These are phyloP conservation scores for Drosophila triauraria DNA, from an alignment of 1,140 invertebrate species.

Conservation along the genomic window DNA sequence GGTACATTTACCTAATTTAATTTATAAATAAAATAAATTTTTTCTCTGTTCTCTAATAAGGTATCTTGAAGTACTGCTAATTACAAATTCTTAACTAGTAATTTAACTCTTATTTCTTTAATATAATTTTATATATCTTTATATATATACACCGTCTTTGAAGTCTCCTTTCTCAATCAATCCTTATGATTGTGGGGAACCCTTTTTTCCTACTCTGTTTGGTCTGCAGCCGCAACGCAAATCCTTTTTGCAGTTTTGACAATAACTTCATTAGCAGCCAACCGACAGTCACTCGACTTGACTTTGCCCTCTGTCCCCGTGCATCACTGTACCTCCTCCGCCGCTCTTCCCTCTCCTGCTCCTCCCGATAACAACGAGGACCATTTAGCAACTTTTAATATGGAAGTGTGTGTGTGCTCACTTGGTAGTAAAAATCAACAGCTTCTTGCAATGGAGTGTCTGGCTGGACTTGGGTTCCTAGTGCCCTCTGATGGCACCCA, in stretches of 20 bases:
- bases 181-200: neutral
- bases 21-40: too few relatives aligned
- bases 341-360: too few relatives aligned
- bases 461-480: slow-evolving; percentile 28
- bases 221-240: slow-evolving; percentile 12
- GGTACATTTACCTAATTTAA: too few relatives aligned
- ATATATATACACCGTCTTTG: neutral
- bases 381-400: slow-evolving; percentile 57
- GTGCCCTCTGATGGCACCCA: slow-evolving; percentile 21
- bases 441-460: slow-evolving; percentile 31
- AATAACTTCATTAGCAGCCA: slow-evolving; percentile 66
- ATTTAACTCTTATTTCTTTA: neutral
- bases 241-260: slow-evolving; percentile 45
- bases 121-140: too few relatives aligned
- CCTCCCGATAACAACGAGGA: neutral
- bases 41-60: neutral
- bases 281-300: slow-evolving; percentile 55
- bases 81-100: neutral
- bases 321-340: slow-evolving; percentile 11
- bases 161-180: neutral
- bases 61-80: too few relatives aligned
- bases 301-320: slow-evolving; percentile 15
- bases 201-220: slow-evolving; percentile 3
- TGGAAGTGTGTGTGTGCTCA: slow-evolving; percentile 39
- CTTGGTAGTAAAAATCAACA: slow-evolving; percentile 62